A percentile compares a stretch with the other conserved stretches of the same genome.
These are phyloP conservation scores for Hippocampus guttulatus DNA, from an alignment of 2,113 vertebrate genomes.

Conservation along the genomic window DNA sequence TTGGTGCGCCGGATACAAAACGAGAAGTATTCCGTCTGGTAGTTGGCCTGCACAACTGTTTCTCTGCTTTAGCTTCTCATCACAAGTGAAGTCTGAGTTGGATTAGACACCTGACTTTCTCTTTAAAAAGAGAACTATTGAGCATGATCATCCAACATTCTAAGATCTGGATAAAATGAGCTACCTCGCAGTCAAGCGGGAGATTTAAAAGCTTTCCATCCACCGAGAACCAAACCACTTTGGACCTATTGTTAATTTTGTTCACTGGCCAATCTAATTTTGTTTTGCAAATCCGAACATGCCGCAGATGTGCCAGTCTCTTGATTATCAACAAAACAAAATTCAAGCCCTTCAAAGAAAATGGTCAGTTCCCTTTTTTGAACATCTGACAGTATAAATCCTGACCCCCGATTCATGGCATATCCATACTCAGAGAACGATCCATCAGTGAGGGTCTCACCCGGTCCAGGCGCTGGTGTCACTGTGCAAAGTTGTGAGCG, in stretches of 20 bases:
- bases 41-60: background rate
- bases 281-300: background rate
- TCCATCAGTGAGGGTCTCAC: constrained; percentile 39
- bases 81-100: background rate
- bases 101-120: too few relatives aligned
- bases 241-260: background rate
- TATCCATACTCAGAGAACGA: background rate
- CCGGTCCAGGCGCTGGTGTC: constrained; percentile 20
- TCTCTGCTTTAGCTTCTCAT: background rate
- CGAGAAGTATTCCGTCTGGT: background rate
- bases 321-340: background rate
- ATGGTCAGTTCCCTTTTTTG: background rate
- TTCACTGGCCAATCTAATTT: background rate
- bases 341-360: background rate
- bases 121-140: too few relatives aligned
- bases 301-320: too few relatives aligned
- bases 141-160: too few relatives aligned
- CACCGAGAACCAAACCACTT: background rate
- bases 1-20: background rate
- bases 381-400: too few relatives aligned
- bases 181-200: background rate
- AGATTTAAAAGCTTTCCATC: background rate
- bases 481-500: constrained; percentile 2
- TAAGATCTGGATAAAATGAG: background rate
- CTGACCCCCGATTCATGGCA: too few relatives aligned